Evolutionary conservation across 2,797 vertebrate genomes (phyloP).

Genomic region (Tapera naevia): DNA sequence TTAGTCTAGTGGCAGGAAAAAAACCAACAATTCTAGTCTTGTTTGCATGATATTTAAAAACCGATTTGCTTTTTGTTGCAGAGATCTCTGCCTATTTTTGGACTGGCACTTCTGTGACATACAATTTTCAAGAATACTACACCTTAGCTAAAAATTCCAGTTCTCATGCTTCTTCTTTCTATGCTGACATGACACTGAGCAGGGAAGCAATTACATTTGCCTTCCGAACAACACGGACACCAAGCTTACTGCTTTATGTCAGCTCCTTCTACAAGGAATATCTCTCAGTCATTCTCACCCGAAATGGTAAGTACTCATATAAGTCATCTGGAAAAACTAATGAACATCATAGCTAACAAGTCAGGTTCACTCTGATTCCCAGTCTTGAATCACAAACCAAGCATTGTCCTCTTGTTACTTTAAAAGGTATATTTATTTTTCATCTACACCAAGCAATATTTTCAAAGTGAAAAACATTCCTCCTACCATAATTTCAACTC

Average conservation of each 20-base stretch:
- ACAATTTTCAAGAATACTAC: conserved; percentile 85
- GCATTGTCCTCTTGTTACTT: background rate
- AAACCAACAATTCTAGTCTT: background rate
- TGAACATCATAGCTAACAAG: background rate
- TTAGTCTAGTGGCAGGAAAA: background rate
- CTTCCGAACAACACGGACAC: conserved; percentile 86
- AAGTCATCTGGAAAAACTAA: background rate
- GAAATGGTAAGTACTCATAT: conserved; percentile 82
- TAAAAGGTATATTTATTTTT: background rate
- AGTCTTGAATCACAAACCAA: background rate
- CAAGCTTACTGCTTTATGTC: conserved; percentile 84
- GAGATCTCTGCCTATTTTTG: conserved; percentile 91
- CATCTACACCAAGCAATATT: background rate
- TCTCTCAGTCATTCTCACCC: conserved; percentile 85
- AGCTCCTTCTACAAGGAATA: conserved; percentile 86
- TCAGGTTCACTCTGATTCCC: background rate
- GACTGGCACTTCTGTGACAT: conserved; percentile 83
- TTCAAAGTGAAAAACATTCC: background rate
- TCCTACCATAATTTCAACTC: background rate
- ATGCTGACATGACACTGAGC: conserved; percentile 81
- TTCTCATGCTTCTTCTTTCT: conserved; percentile 79
- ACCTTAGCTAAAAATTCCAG: conserved; percentile 83
- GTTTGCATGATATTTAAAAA: background rate
- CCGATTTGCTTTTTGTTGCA: conserved; percentile 67
- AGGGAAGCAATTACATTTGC: conserved; percentile 83